phyloP scores from a whole-genome alignment of 2,113 vertebrate species.

The Heterochromis multidens region DNA sequence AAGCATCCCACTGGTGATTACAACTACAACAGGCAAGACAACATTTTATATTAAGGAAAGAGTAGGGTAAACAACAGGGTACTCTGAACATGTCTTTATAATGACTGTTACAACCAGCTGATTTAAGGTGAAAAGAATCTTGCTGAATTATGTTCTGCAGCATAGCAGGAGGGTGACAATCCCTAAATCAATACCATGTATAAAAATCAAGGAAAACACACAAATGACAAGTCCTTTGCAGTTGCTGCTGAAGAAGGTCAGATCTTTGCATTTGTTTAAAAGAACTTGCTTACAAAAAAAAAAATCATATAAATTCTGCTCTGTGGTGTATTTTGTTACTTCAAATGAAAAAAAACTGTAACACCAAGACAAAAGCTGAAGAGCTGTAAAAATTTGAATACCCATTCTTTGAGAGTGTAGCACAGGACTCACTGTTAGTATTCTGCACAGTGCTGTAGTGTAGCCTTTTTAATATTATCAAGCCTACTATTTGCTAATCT shows the following conservation, averaged over 20 bases:
- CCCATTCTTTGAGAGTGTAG: slow-evolving; percentile 26
- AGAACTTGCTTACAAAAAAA: neutral
- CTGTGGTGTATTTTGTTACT: neutral
- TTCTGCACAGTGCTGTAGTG: neutral
- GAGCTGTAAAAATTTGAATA: slow-evolving; percentile 41
- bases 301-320: neutral
- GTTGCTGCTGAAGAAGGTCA: neutral
- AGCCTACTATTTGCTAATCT: neutral
- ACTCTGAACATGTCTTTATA: neutral
- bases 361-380: slow-evolving; percentile 36
- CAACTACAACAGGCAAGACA: neutral
- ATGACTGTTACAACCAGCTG: neutral
- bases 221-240: neutral
- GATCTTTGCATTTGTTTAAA: neutral
- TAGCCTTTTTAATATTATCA: neutral
- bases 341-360: slow-evolving; percentile 29
- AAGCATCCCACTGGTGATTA: neutral
- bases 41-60: neutral
- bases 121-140: neutral
- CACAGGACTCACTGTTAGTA: neutral
- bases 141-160: neutral
- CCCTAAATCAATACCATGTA: neutral
- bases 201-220: neutral
- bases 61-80: neutral
- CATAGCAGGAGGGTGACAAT: neutral